Evolutionary conservation across 2,113 vertebrate species (phyloP).

Genomic region (Montifringilla adamsi): DNA sequence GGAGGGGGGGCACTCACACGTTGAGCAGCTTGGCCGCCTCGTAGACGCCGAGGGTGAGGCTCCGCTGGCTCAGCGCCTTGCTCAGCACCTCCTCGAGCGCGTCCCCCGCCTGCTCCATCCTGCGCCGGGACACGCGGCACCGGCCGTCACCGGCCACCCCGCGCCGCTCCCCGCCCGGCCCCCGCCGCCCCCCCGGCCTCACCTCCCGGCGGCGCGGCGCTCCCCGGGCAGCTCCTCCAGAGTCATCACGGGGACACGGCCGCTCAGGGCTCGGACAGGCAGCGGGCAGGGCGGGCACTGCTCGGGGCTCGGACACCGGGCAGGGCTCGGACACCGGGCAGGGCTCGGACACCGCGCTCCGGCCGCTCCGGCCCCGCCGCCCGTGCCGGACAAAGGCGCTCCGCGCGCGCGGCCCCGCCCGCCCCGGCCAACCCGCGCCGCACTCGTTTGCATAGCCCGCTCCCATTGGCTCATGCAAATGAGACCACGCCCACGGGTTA

Average conservation of each 20-base stretch:
- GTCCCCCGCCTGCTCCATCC: conserved; percentile 90
- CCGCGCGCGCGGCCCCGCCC: conserved; percentile 3
- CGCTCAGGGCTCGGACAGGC: too few species aligned
- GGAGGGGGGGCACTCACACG: conserved; percentile 78
- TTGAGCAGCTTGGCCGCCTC: conserved; percentile 94
- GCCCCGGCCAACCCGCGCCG: conserved; percentile 40
- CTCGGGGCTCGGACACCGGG: too few species aligned
- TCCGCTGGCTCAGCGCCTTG: conserved; percentile 88
- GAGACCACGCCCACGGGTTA: accelerated
- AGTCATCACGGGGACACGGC: conserved; percentile 52
- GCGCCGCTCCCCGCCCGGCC: neutral
- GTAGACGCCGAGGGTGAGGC: conserved; percentile 90
- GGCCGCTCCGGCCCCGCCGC: neutral
- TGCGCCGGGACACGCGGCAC: conserved; percentile 31
- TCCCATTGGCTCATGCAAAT: conserved; percentile 70
- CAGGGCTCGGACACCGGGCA: too few species aligned
- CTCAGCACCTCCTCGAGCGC: conserved; percentile 89
- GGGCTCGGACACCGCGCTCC: too few species aligned
- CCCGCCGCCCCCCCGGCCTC: neutral
- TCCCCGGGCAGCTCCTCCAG: conserved; percentile 74
- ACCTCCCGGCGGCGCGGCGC: conserved; percentile 70
- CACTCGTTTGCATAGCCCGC: neutral
- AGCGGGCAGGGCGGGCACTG: too few species aligned
- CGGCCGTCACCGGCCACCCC: neutral
- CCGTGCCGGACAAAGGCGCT: conserved; percentile 66